Percentiles rank a stretch among this genome's conserved stretches.
phyloP scores from a whole-genome alignment of 2,113 vertebrate species.

The Dascyllus trimaculatus region DNA sequence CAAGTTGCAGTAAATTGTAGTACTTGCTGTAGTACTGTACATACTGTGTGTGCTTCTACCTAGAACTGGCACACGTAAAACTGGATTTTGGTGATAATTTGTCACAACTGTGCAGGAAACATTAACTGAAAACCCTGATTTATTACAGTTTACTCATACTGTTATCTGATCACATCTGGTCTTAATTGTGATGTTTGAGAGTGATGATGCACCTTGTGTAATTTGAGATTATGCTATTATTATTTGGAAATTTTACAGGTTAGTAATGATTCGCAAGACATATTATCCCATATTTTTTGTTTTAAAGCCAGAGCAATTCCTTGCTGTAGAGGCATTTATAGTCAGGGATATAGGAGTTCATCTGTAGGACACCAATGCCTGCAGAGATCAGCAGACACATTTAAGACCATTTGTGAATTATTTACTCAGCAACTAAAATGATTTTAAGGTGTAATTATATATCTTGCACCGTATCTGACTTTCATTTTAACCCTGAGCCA shows the following conservation, averaged over 20 bases:
- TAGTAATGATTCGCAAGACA: not conserved
- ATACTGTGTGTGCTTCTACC: not conserved
- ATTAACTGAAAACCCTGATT: not conserved
- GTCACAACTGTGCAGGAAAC: not conserved
- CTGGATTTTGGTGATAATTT: not conserved
- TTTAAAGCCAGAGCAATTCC: not conserved
- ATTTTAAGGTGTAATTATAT: constrained; percentile 2
- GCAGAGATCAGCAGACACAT: not conserved
- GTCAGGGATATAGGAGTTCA: constrained; percentile 4
- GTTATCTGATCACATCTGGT: not conserved
- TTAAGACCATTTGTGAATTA: constrained; percentile 13
- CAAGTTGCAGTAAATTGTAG: constrained; percentile 16
- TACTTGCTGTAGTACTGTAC: not conserved
- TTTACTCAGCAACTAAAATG: constrained; percentile 7
- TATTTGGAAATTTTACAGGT: not conserved
- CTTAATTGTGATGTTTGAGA: not conserved
- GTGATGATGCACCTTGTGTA: not conserved
- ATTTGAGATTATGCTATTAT: not conserved
- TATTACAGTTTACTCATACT: not conserved
- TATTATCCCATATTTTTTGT: constrained; percentile 1
- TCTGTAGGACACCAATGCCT: not conserved
- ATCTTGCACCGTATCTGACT: not conserved
- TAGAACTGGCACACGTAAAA: not conserved
- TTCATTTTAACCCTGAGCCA: constrained; percentile 7
- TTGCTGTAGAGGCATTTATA: constrained; percentile 15